Evolutionary conservation across 1,140 invertebrate species (phyloP).

Genomic region (Pissodes strobi): DNA sequence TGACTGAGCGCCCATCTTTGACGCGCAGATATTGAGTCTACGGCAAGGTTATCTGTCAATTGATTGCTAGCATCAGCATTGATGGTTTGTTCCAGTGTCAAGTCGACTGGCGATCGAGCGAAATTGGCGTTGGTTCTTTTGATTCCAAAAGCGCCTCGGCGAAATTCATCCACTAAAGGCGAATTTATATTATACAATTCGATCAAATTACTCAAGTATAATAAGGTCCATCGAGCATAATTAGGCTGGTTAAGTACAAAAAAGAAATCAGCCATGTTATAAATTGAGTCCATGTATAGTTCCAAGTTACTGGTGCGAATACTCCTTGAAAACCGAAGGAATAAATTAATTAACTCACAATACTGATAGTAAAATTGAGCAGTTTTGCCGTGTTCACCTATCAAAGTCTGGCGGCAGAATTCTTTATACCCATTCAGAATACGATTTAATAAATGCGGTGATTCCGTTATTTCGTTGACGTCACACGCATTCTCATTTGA

Average conservation of each 20-base stretch:
- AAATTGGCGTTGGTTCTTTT: constrained; percentile 40
- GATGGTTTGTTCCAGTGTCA: constrained; percentile 38
- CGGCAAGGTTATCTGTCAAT: constrained; percentile 25
- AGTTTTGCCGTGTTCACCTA: constrained; percentile 37
- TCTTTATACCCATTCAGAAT: constrained; percentile 30
- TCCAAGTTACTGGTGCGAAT: constrained; percentile 45
- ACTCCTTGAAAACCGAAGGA: too few species aligned
- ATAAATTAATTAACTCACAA: too few species aligned
- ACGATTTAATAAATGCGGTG: constrained; percentile 22
- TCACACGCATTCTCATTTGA: constrained; percentile 3
- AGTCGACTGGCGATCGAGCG: constrained; percentile 42
- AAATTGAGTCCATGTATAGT: constrained; percentile 42
- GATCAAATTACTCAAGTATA: constrained; percentile 37
- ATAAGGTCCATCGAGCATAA: constrained; percentile 40
- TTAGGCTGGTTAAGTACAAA: constrained; percentile 48
- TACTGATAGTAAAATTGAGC: too few species aligned
- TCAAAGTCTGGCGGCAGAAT: constrained; percentile 23
- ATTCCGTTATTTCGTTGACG: constrained; percentile 21
- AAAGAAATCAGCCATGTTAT: constrained; percentile 44
- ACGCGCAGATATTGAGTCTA: constrained; percentile 16
- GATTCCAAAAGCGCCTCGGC: constrained; percentile 35
- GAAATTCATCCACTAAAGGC: constrained; percentile 34
- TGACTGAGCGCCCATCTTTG: constrained; percentile 39
- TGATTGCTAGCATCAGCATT: constrained; percentile 41
- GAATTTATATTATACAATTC: constrained; percentile 29